phyloP scores from a whole-genome alignment of 1,140 invertebrate genomes.

The Neodiprion virginianus region DNA sequence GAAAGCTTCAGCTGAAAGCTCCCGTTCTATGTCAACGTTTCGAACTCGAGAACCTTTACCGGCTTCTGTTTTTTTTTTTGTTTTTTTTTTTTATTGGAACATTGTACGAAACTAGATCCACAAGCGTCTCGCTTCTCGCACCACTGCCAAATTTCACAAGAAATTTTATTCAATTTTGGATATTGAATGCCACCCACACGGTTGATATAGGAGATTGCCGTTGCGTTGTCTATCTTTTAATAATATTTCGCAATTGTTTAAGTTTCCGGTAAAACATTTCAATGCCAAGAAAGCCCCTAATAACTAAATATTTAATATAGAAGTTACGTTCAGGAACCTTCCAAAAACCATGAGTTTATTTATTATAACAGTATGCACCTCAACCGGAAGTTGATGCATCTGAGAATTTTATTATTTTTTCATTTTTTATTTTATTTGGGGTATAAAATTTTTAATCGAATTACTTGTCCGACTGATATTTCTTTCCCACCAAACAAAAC shows the following conservation, averaged over 20 bases:
- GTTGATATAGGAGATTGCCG: constrained; percentile 32
- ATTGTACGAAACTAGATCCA: constrained; percentile 12
- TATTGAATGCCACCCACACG: constrained; percentile 32
- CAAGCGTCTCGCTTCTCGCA: constrained; percentile 6
- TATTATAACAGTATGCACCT: too few species aligned
- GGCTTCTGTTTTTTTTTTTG: not conserved
- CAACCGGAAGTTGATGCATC: not conserved
- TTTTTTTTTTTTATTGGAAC: not conserved
- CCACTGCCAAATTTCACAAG: constrained; percentile 3
- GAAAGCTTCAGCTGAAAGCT: constrained; percentile 1
- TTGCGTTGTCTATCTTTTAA: not conserved
- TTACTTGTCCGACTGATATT: not conserved
- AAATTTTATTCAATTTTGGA: constrained; percentile 8
- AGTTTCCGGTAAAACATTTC: not conserved
- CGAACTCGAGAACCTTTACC: constrained; percentile 5
- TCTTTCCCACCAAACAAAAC: not conserved
- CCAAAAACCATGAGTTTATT: not conserved
- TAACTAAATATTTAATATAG: not conserved
- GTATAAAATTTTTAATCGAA: not conserved
- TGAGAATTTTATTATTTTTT: not conserved
- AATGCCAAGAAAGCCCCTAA: not conserved
- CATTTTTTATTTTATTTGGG: not conserved
- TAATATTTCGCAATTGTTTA: not conserved
- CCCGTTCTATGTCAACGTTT: constrained; percentile 11
- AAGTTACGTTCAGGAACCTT: not conserved